Evolutionary conservation across 2,113 vertebrate species (phyloP), one percentile per base, ranked within the genome.

Genomic region (Rutilus rutilus): DNA sequence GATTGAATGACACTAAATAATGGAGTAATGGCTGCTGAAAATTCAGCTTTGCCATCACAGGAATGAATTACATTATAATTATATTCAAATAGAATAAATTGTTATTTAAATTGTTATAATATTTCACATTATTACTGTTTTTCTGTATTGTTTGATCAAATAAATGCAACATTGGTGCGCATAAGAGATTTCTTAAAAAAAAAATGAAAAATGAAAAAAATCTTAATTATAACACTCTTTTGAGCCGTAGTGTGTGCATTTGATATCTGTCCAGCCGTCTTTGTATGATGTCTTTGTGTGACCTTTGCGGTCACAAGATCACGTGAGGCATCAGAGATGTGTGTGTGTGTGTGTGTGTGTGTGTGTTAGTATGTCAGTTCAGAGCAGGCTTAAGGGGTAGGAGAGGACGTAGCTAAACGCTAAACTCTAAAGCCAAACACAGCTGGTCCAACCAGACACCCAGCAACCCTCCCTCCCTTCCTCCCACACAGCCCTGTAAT

Each of bases 311-410:
- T 76, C 82, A 84, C 21, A 17, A 27, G 82, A 76, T 73, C 65
- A 74, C 64, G 23, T 60, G 57, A 52, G 12, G 17, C 65, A 74
- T 39, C 23, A 30, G 47, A 69, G 64, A 64, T 33, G 33, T 33
- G 33, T 77, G 77, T 50, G 47, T 21, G 30, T 67, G 60, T n/a
- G 30, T 73, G 82, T 57, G 54, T 36, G 54, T 73, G 71, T 80
- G 85, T 80, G 88, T 85, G 81, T 78, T 64, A 76, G 52, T 82
- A 67, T 65, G 73, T 85, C 73, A 77, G 71, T 62, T 47, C 62
- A 60, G 36, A 77, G 39, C 74, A 60, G 81, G 81, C 80, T 89
- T 87, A 87, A 82, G 27, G 52, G 82, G 82, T 85, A 57, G 85
- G 87, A 82, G 85, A 33, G 8, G 76, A 57, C 78, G 12, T 78